Evolutionary conservation across 1,140 invertebrate species (phyloP), one percentile per base, ranked within the genome.

Genomic region (Phenacoccus solenopsis): DNA sequence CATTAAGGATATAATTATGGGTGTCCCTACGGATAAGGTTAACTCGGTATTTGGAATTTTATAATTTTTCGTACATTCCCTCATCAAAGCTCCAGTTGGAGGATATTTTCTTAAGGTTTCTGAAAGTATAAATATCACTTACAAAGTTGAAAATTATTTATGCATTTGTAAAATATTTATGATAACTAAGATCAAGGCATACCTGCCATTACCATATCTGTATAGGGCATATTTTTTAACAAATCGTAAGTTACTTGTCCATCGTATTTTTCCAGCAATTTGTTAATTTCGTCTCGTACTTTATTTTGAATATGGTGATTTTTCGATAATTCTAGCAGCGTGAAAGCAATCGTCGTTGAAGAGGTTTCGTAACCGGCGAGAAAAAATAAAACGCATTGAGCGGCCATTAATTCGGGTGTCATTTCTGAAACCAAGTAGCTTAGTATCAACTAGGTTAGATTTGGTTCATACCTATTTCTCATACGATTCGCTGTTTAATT

Each of bases 321-420:
- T 1, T 80, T 70, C 0, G 86, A 85, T 69, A 90, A 74, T 71
- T 84, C 82, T 73, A 84, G 84, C 0, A 85, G 72, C 1, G 79
- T 75, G 71, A 82, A 84, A 0, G 80, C 75, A 71, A 88, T 79
- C 0, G 82, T 80, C 0, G 80, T 80, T 7, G 86, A 81, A 24
- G 85, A 82, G 0, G 86, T 86, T 32, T 89, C 88, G 73, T 84
- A 88, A 28, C 85, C 85, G 25, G 83, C 85, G n/a, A 84, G 68
- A 76, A 82, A 78, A 72, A 82, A 81, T 1, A 81, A 49, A 2
- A 49, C 12, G 3, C 12, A 4, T 49, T 88, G 84, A 1, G 85
- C 85, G 0, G 85, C 80, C 49, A 75, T 69, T 20, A 70, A 27
- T 16, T 72, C 72, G 35, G 68, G 49, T 3, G 57, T 72, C 3